A percentile compares a stretch with the other conserved stretches of the same genome.
These are phyloP conservation scores for Acromyrmex charruanus DNA, from an alignment of 1,140 invertebrate species.

Conservation along the genomic window DNA sequence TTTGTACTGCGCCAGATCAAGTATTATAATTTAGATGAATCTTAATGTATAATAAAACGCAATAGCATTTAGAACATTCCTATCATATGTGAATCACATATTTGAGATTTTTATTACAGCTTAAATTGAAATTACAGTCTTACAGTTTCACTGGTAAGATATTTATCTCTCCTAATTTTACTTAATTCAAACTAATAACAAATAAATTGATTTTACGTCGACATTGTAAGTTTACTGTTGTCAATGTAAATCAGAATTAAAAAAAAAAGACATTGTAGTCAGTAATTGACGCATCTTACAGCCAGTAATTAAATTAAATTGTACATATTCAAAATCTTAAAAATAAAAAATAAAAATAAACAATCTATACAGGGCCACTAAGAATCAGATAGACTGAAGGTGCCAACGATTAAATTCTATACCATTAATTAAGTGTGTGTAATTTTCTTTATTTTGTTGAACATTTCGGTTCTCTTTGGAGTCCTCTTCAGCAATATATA, in stretches of 20 bases:
- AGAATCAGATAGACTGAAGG: too few relatives aligned
- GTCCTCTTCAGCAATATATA: too few relatives aligned
- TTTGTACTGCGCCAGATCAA: neutral
- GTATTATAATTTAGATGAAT: conserved; percentile 16
- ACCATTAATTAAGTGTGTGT: too few relatives aligned
- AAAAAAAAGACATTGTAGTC: too few relatives aligned
- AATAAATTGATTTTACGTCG: neutral
- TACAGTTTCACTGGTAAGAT: neutral
- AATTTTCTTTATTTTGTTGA: too few relatives aligned
- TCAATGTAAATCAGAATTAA: neutral
- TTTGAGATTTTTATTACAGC: neutral
- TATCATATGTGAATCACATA: neutral
- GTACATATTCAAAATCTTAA: too few relatives aligned
- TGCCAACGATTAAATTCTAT: too few relatives aligned
- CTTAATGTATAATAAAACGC: neutral
- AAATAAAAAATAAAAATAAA: too few relatives aligned
- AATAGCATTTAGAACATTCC: neutral
- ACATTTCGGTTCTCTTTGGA: too few relatives aligned
- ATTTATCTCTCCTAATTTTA: neutral
- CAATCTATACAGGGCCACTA: too few relatives aligned
- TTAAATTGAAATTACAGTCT: neutral
- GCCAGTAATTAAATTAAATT: too few relatives aligned
- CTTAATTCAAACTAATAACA: neutral
- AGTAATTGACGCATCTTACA: too few relatives aligned
- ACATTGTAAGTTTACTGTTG: neutral